Base-by-base conservation (phyloP, 2,113 vertebrate genomes). In the Monopterus albus region DNA sequence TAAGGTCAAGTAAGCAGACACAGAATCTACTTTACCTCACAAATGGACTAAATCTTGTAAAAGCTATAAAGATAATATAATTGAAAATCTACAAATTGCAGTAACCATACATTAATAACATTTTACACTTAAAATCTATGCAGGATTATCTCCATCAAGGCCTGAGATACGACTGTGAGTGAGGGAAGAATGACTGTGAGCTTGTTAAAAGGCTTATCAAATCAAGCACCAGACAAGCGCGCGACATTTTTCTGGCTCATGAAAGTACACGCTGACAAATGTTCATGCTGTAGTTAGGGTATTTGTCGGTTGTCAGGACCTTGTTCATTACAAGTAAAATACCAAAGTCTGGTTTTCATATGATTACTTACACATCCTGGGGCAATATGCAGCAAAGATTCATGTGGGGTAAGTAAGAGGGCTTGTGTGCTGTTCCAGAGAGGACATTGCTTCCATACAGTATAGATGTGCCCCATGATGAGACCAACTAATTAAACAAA, bases 401-500 rank as follows among this genome's bases (percentile, higher is more conserved):
- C 78, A 75, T 62, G 71, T 17, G 63, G 65, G 56, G 69, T 59
- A 50, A 70, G 69, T 58, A 55, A 61, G 39, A 67, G 47, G 76
- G 69, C 68, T 62, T 29, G 8, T 63, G 57, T 42, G 72, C 60
- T 70, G 56, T 78, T 71, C 67, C 83, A 85, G 72, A 82, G 74
- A 90, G 86, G 86, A 90, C 83, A 64, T 69, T 75, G 56, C 66
- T 77, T 76, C 78, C 20, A 51, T 81, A 88, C 79, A 77, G 85
- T 88, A 89, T 86, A 75, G 83, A 87, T 88, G 80, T 81, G 86
- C 75, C 81, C 86, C 63, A 26, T 81, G 84, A 92, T 78, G 85
- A 89, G 79, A 85, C 74, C 77, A 72, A 86, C 85, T 91, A 91
- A 93, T 93, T 89, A 92, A 91, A 91, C 79, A 80, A 85, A 91